A percentile compares a stretch with the other conserved stretches of the same genome.
Conservation (phyloP, 2,888 invertebrate species). For the Kryphioiulus occultus region DNA sequence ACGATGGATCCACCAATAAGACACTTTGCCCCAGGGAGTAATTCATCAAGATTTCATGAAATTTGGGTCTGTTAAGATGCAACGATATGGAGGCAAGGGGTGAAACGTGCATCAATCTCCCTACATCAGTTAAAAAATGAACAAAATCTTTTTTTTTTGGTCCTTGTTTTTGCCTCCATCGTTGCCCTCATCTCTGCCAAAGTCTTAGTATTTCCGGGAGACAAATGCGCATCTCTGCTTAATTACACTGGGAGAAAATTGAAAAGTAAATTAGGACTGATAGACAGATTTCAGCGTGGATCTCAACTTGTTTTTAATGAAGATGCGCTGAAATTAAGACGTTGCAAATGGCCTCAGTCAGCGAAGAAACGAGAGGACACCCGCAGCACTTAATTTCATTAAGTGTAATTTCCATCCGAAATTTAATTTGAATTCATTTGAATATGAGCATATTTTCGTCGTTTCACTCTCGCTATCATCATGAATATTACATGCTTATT, state of each 20-base stretch:
- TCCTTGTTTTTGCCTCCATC: neutral
- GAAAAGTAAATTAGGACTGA: conserved; percentile 32
- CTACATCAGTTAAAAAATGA: conserved; percentile 1
- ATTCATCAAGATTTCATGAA: conserved; percentile 21
- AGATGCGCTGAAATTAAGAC: neutral
- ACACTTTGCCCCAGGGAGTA: neutral
- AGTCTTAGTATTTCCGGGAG: neutral
- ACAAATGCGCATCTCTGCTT: neutral
- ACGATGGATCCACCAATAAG: neutral
- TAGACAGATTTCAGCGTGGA: neutral
- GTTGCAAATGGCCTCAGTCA: neutral
- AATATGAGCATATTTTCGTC: neutral
- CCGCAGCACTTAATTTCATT: conserved; percentile 9
- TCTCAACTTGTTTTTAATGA: conserved; percentile 1
- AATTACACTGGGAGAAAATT: neutral
- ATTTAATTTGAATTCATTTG: conserved; percentile 39
- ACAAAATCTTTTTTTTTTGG: neutral
- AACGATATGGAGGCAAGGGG: neutral
- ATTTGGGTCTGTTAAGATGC: neutral
- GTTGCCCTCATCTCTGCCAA: neutral
- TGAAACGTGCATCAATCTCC: neutral
- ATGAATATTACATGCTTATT: neutral
- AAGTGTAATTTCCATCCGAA: conserved; percentile 31
- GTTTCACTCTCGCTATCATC: neutral
- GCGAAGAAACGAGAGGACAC: neutral